Conservation (phyloP, 2,888 invertebrate genomes). For the Hirtodrosophila confusa region DNA sequence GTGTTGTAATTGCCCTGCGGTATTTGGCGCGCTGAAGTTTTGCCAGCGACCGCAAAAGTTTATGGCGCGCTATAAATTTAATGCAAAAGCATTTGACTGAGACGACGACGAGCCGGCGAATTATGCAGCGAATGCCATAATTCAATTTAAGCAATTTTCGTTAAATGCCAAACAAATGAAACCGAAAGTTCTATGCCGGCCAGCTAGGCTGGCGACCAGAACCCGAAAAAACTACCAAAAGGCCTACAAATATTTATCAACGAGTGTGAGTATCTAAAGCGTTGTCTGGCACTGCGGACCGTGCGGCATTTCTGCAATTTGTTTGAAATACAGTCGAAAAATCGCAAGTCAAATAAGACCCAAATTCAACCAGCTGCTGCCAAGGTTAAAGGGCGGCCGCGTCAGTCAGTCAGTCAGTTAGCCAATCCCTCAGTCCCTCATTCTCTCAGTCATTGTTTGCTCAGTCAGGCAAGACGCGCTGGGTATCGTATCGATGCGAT, state of each 20-base stretch:
- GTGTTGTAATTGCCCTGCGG: slow-evolving; percentile 73
- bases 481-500: slow-evolving; percentile 61
- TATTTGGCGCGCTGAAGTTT: slow-evolving; percentile 67
- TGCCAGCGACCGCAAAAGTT: slow-evolving; percentile 72
- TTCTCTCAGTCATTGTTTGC: not conserved
- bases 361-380: slow-evolving; percentile 39
- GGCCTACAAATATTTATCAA: slow-evolving; percentile 14
- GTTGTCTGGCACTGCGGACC: slow-evolving; percentile 1
- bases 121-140: slow-evolving; percentile 66
- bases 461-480: slow-evolving; percentile 10
- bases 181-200: slow-evolving; percentile 44
- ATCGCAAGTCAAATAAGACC: slow-evolving; percentile 22
- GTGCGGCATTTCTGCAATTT: slow-evolving; percentile 32
- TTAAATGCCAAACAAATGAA: slow-evolving; percentile 55
- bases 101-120: slow-evolving; percentile 28
- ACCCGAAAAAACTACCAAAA: slow-evolving; percentile 15
- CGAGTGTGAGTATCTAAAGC: not conserved
- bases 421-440: slow-evolving; percentile 13
- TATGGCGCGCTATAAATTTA: slow-evolving; percentile 76
- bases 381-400: slow-evolving; percentile 34
- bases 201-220: not conserved
- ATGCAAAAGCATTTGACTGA: slow-evolving; percentile 72
- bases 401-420: slow-evolving; percentile 34
- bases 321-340: slow-evolving; percentile 27
- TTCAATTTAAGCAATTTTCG: slow-evolving; percentile 61